A percentile compares a stretch with the other conserved stretches of the same genome.
Evolutionary conservation across 1,140 invertebrate species (phyloP).

Genomic region (Drosophila cardini): DNA sequence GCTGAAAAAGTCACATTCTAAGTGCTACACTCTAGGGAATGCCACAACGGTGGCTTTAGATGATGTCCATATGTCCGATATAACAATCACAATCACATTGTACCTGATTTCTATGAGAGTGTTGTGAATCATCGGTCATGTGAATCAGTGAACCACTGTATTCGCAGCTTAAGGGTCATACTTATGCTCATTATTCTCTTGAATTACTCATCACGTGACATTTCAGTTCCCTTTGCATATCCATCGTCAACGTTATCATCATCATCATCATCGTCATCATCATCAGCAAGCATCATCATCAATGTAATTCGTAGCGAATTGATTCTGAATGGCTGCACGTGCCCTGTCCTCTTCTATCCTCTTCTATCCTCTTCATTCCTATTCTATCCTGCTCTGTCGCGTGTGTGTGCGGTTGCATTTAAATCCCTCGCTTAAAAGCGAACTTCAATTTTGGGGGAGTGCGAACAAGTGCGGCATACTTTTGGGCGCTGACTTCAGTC

Average conservation of each 20-base stretch:
- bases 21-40: constrained; percentile 70
- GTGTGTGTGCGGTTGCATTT: constrained; percentile 57
- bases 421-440: constrained; percentile 8
- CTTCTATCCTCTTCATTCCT: no score
- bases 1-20: constrained; percentile 80
- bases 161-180: constrained; percentile 60
- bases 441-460: not conserved
- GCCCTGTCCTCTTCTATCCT: constrained; percentile 30
- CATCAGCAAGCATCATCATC: not conserved
- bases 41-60: not conserved
- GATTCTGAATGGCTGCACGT: constrained; percentile 80
- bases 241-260: not conserved
- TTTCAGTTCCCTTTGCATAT: constrained; percentile 39
- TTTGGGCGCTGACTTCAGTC: constrained; percentile 32
- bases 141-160: constrained; percentile 68
- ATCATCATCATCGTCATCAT: not conserved
- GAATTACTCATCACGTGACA: constrained; percentile 60
- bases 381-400: not conserved
- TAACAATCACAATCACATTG: constrained; percentile 10
- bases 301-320: constrained; percentile 70
- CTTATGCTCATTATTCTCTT: constrained; percentile 61
- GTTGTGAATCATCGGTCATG: constrained; percentile 57
- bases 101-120: constrained; percentile 9
- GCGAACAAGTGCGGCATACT: constrained; percentile 47
- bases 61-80: constrained; percentile 17